Evolutionary conservation across 2,797 vertebrate genomes (phyloP), one percentile per base, ranked within the genome.

Genomic region (Podarcis siculus): DNA sequence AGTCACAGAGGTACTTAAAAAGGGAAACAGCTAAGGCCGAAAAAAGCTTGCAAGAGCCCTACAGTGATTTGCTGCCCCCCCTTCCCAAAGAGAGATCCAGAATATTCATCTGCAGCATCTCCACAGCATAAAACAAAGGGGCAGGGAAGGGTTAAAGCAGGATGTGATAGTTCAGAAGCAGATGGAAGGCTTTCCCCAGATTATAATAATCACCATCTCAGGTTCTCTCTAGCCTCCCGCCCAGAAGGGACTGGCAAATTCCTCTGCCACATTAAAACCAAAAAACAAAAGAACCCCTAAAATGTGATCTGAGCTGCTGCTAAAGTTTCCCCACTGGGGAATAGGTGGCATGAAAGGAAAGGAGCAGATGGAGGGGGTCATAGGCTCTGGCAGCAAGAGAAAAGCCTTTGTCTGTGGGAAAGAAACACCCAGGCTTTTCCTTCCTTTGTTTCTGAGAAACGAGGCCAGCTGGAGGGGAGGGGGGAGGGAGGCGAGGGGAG

Each of bases 381-480:
- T 13, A 75, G 30, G 27, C 66, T 42, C 15, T 39, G 82, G 77
- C 61, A 64, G 23, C n/a, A 7, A 35, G 64, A 89, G 89, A 93
- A 93, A 91, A 81, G 87, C 93, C 90, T 83, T 45, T 91, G 86
- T 91, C 89, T 92, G 91, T 49, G 89, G 94, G 94, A 86, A 58
- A 94, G 95, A 93, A 85, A 49, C 94, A 69, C 92, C 77, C 93
- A 10, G 73, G 87, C 88, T 82, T 93, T 94, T 95, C 95, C 94
- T 83, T 42, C 91, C 96, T 97, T 97, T 96, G 97, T 97, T 96
- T 94, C 95, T 8, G 77, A 96, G 94, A 94, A 92, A 89, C 87
- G 95, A 93, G 94, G 94, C 93, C 94, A 83, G 91, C 93, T 93
- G 94, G 87, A 92, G 93, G 92, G 86, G 85, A 75, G 10, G 89